Evolutionary conservation across 2,797 vertebrate genomes (phyloP), one percentile per base, ranked within the genome.

Genomic region (Gambusia yucatana): DNA sequence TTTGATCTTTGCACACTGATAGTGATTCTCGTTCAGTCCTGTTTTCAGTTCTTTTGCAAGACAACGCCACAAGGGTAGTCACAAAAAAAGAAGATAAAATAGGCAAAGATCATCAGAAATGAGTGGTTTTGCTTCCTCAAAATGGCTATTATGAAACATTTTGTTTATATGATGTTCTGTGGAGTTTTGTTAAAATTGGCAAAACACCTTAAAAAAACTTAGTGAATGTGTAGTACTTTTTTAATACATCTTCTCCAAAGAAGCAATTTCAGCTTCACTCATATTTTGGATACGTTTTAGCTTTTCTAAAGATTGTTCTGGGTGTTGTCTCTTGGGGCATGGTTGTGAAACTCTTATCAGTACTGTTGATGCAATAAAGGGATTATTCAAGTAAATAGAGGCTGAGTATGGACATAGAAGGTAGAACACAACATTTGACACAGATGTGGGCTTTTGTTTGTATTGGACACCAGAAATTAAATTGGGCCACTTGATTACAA

Each of bases 281-380:
- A 72, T 13, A 55, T 8, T 14, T 20, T 76, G 43, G 65, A 43
- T 0, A 0, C 0, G 0, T 69, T 67, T 41, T 6, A 77, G 46
- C 10, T 30, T 79, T 22, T 39, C 48, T 72, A 82, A 79, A 39
- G 85, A 76, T 81, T 47, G 41, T 7, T 72, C 41, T 41, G 30
- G 30, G 25, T 52, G 59, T 5, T 65, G 83, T 17, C 8, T 55
- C 4, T n/a, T 5, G 20, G 33, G 1, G 14, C 16, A 20, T 36
- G 70, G 55, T 87, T 85, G 87, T 70, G 81, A 75, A 88, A 89
- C 67, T 55, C 79, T 72, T 84, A 76, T 90, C 84, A 91, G 82
- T 76, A 82, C 52, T 71, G 11, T 39, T 86, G 61, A 61, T 8
- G 57, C 55, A 88, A 87, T 59, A 61, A 3, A 1, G 65, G 78